Evolutionary conservation across 2,888 invertebrate genomes (phyloP), one percentile per base, ranked within the genome.

Genomic region (Macrosiphum euphorbiae): DNA sequence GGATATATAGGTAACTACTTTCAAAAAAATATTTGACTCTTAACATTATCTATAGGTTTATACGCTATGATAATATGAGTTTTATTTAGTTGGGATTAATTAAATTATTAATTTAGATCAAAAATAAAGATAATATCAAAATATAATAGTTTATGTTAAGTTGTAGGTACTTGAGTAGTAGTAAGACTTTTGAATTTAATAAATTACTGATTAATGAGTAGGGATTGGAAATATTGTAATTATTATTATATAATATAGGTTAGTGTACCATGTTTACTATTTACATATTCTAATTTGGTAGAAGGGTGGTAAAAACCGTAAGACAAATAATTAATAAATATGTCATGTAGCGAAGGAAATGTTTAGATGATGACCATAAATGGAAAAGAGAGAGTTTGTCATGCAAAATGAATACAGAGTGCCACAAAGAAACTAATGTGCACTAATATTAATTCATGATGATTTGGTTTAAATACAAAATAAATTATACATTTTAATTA

Each of bases 281-380:
- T 47, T 44, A 85, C 44, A 28, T 47, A 47, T 47, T 47, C 47
- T 92, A 35, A 86, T 58, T 86, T 47, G 28, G 24, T n/a, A 55
- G n/a, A 16, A 86, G 85, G 86, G 86, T 61, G 5, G 84, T 91
- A 41, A 16, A 41, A 90, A 90, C 26, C 16, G 0, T 35, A 91
- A 91, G 47, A 86, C 44, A 86, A 58, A 91, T 24, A 91, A 47
- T 91, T 88, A 52, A 50, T 87, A 92, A 88, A 92, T 67, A 92
- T 20, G 88, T 88, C 92, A 92, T 67, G 85, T 67, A 61, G 13
- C 35, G 26, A 87, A 50, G 58, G 35, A 87, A 87, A 92, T 87
- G 86, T 87, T 61, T 87, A 92, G 47, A 84, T 13, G 88, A 93
- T 93, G 89, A 93, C 89, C 92, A 89, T 89, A 93, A 52, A 85